Evolutionary conservation across 2,113 vertebrate genomes (phyloP), one percentile per base, ranked within the genome.

Genomic region (Poeciliopsis turrubarensis): DNA sequence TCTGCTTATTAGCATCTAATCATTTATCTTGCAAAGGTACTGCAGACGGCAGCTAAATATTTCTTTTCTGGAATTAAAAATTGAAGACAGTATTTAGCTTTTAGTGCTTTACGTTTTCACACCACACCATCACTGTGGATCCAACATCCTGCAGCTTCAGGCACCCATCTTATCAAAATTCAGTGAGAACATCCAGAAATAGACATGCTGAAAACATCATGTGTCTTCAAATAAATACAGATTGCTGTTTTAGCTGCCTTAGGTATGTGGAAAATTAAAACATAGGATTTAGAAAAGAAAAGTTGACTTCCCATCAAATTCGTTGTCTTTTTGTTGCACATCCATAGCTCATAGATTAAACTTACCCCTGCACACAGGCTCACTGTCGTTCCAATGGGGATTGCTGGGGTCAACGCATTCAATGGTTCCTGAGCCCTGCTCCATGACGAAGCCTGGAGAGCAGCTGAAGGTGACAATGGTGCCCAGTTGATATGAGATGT

Each of bases 301-400:
- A 47, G 19, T 19, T 44, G 34, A 44, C 4, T 47, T 57, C 51
- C 25, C 10, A 25, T 0, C 22, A 29, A 29, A 29, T 29, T 29
- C 3, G 29, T 29, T 10, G 3, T 57, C 25, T 57, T 57, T n/a
- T 17, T 57, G 7, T 19, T 54, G 19, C 26, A 14, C 27, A 78
- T 17, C 37, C 0, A 5, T 30, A 39, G 3, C 26, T 11, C 19
- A 27, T 5, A 19, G 34, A 47, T 34, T n/a, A 73, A 41, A 31
- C 12, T 3, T 54, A 97, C 97, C 97, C 94, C 88, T 95, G 90
- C 97, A 98, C 73, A 96, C 95, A 4, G 97, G 97, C 60, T 98
- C 97, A 1, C 95, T 97, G 84, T 97, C 96, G 2, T 97, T 98
- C 97, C 97, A 98, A 90, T 95, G 96, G 30, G 97, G 97, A 70